Evolutionary conservation across 2,797 vertebrate species (phyloP).

Genomic region (Microtus californicus): DNA sequence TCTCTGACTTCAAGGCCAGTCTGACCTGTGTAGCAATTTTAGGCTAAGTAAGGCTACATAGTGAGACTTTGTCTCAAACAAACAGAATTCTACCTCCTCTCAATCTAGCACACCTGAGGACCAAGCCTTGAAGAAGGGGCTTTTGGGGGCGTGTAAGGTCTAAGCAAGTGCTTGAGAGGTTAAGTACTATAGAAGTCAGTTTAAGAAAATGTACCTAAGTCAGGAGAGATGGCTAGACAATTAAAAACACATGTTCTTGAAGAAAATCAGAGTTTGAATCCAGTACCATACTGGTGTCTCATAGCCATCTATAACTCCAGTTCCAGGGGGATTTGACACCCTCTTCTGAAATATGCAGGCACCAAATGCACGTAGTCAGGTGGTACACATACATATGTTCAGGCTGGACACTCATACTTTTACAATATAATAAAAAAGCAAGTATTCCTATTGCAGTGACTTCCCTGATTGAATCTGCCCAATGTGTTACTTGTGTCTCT

Average conservation of each 20-base stretch:
- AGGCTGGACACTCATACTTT: not conserved
- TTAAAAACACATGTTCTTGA: not conserved
- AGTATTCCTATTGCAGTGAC: not conserved
- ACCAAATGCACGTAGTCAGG: not conserved
- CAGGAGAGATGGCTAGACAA: not conserved
- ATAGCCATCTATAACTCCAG: not conserved
- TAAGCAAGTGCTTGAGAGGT: not conserved
- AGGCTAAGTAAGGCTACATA: not conserved
- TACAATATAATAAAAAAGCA: not conserved
- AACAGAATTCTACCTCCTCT: not conserved
- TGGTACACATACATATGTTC: not conserved
- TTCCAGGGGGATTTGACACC: not conserved
- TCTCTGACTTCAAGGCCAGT: not conserved
- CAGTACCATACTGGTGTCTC: not conserved
- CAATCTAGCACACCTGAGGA: not conserved
- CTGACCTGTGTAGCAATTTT: not conserved
- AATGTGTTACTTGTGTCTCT: not conserved
- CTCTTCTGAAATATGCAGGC: not conserved
- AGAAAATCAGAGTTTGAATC: not conserved
- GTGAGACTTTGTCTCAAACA: not conserved
- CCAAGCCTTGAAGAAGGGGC: not conserved
- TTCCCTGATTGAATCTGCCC: not conserved
- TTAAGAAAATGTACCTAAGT: not conserved
- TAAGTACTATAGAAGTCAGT: not conserved
- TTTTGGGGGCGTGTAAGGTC: not conserved